Conservation (phyloP, 2,797 vertebrate species). For the Oreortyx pictus region DNA sequence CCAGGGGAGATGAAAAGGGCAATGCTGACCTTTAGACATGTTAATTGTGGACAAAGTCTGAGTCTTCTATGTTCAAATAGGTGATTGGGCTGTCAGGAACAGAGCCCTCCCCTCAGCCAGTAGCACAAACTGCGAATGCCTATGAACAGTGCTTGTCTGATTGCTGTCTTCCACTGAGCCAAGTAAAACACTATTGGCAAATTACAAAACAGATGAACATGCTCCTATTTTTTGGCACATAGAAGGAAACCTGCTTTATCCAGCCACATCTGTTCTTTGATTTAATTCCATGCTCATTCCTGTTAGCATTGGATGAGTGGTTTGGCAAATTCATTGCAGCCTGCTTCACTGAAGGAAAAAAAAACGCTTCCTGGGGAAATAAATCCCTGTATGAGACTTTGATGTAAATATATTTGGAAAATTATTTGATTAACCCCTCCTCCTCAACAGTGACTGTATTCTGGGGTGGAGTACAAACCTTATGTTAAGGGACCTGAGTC, state of each 20-base stretch:
- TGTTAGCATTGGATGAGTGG: background rate
- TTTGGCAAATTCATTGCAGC: background rate
- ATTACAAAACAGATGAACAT: background rate
- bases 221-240: background rate
- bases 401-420: background rate
- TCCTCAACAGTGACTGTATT: background rate
- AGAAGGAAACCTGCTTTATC: slow-evolving; percentile 30
- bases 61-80: slow-evolving; percentile 27
- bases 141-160: slow-evolving; percentile 34
- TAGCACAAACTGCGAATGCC: background rate
- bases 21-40: background rate
- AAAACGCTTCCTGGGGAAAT: background rate
- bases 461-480: background rate
- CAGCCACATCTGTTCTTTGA: slow-evolving; percentile 33
- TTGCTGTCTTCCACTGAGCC: background rate
- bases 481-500: background rate
- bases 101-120: background rate
- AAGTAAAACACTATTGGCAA: slow-evolving; percentile 49
- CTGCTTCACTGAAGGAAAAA: background rate
- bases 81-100: background rate
- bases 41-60: slow-evolving; percentile 20
- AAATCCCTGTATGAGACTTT: background rate
- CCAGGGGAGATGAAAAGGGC: background rate
- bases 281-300: background rate
- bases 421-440: background rate